Evolutionary conservation across 2,113 vertebrate genomes (phyloP).

Genomic region (Manacus vitellinus): DNA sequence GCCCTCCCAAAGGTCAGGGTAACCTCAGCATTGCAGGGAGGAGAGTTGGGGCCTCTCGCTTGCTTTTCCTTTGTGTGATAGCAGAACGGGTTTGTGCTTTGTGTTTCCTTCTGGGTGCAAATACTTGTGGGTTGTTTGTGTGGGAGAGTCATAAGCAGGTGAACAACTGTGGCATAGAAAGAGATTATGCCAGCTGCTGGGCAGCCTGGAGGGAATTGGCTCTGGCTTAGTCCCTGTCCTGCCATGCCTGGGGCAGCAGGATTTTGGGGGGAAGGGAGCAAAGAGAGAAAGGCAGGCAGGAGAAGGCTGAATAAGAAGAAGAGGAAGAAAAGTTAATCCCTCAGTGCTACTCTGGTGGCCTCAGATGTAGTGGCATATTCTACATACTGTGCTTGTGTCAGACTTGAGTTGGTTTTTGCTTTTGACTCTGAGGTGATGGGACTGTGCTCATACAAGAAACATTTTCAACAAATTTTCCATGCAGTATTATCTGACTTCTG

Average conservation of each 20-base stretch:
- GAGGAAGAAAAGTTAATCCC: not conserved
- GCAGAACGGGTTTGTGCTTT: not conserved
- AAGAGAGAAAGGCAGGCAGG: not conserved
- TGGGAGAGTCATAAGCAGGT: not conserved
- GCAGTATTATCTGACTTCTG: not conserved
- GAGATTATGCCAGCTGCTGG: not conserved
- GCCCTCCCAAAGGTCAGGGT: not conserved
- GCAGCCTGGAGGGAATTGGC: not conserved
- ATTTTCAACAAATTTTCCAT: not conserved
- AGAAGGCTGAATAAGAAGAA: not conserved
- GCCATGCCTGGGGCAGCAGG: not conserved
- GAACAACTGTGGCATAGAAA: fast-evolving
- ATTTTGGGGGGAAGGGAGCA: not conserved
- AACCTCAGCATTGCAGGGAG: fast-evolving
- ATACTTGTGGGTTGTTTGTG: not conserved
- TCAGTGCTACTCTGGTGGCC: not conserved
- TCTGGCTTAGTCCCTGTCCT: not conserved
- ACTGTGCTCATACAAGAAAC: not conserved
- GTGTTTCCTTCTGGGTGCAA: not conserved
- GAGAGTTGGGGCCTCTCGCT: not conserved
- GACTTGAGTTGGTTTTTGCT: not conserved
- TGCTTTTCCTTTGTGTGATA: not conserved
- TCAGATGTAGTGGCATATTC: not conserved
- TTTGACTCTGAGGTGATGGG: not conserved
- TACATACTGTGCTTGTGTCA: not conserved